phyloP scores from a whole-genome alignment of 1,140 invertebrate genomes.

The Bursaphelenchus mucronatus region DNA sequence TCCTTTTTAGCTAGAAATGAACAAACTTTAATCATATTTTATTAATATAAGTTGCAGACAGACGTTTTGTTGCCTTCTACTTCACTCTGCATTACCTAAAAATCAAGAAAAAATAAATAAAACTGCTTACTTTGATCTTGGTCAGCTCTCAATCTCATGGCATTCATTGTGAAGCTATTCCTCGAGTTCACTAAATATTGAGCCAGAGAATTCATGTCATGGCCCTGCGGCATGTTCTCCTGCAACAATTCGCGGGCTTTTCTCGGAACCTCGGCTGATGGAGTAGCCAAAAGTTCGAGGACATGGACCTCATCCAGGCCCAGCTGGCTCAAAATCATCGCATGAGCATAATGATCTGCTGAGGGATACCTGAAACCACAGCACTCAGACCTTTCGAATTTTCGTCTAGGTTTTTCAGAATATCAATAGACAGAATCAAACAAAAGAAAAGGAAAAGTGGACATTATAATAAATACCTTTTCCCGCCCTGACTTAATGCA shows the following conservation, averaged over 20 bases:
- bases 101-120: not conserved
- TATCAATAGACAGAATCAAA: constrained; percentile 5
- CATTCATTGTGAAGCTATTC: constrained; percentile 54
- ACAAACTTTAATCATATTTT: too few species aligned
- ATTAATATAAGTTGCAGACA: too few species aligned
- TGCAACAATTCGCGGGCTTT: constrained; percentile 47
- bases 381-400: not conserved
- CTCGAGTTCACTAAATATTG: constrained; percentile 45
- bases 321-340: constrained; percentile 48
- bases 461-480: constrained; percentile 40
- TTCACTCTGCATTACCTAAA: not conserved
- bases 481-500: constrained; percentile 52
- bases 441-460: not conserved
- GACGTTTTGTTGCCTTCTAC: too few species aligned
- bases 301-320: constrained; percentile 41
- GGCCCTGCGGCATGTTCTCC: constrained; percentile 56
- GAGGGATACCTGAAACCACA: constrained; percentile 51
- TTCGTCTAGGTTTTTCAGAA: too few species aligned
- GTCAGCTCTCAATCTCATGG: constrained; percentile 50
- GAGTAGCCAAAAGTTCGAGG: constrained; percentile 56
- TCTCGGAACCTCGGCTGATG: constrained; percentile 40
- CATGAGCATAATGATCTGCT: constrained; percentile 56
- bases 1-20: too few species aligned
- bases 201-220: constrained; percentile 47
- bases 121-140: constrained; percentile 52